These are phyloP conservation scores for Dendrolimus kikuchii DNA, from an alignment of 1,140 invertebrate species.

Conservation along the genomic window DNA sequence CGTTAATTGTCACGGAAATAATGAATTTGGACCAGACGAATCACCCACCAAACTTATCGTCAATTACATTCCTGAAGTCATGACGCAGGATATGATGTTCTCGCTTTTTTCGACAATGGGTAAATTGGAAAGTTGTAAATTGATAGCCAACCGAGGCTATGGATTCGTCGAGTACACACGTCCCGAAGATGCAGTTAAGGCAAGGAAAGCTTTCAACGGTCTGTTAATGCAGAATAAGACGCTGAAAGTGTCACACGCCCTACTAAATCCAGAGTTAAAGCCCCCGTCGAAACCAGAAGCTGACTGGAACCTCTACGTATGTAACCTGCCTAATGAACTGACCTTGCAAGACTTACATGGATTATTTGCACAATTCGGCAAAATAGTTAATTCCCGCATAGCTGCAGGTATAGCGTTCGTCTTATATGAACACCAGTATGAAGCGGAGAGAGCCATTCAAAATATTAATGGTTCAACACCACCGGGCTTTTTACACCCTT, in stretches of 20 bases:
- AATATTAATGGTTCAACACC: constrained; percentile 65
- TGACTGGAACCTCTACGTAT: constrained; percentile 72
- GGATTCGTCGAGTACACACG: constrained; percentile 71
- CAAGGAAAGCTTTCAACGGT: constrained; percentile 68
- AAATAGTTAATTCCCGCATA: constrained; percentile 71
- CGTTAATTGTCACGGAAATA: constrained; percentile 72
- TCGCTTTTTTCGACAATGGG: constrained; percentile 72
- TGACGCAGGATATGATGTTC: constrained; percentile 73
- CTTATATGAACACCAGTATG: constrained; percentile 67
- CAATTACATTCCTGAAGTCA: constrained; percentile 73
- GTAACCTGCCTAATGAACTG: constrained; percentile 71
- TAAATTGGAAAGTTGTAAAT: constrained; percentile 73
- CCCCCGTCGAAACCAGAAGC: constrained; percentile 69
- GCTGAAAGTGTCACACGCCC: constrained; percentile 69
- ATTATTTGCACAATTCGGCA: constrained; percentile 70
- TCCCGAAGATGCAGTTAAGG: constrained; percentile 68
- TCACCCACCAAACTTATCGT: constrained; percentile 73
- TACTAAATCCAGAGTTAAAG: constrained; percentile 67
- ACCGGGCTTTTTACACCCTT: constrained; percentile 66
- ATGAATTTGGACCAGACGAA: constrained; percentile 69
- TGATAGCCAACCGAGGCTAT: constrained; percentile 72
- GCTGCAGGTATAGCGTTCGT: constrained; percentile 71
- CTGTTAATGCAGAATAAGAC: constrained; percentile 72
- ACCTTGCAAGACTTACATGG: constrained; percentile 71
- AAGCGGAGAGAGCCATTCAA: constrained; percentile 68